Evolutionary conservation across 92 coral and sea anemone species (phyloP).

Genomic region (Paramuricea clavata): DNA sequence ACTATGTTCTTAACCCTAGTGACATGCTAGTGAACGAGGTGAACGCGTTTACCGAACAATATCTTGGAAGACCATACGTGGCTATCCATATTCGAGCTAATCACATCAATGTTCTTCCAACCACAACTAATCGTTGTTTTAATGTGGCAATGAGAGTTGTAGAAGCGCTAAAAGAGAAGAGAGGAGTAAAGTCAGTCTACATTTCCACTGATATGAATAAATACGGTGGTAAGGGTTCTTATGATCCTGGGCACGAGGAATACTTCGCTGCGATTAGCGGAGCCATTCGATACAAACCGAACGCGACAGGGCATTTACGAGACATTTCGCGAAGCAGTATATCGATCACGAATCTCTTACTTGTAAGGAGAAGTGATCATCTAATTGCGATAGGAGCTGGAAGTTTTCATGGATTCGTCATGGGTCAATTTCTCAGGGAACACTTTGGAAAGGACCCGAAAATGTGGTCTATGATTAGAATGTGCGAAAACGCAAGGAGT

Average conservation of each 20-base stretch:
- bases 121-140: neutral
- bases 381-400: neutral
- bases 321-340: neutral
- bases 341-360: neutral
- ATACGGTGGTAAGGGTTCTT: neutral
- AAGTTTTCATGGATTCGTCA: neutral
- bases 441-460: neutral
- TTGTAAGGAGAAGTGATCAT: neutral
- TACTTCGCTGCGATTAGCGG: neutral
- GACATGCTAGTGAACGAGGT: slow-evolving; percentile 1
- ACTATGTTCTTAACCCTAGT: neutral
- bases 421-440: neutral
- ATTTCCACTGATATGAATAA: neutral
- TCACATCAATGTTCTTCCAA: neutral
- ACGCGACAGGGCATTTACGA: neutral
- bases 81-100: neutral
- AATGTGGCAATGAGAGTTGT: neutral
- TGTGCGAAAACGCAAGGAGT: neutral
- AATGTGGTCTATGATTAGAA: neutral
- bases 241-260: neutral
- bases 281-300: neutral
- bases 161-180: neutral
- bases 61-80: neutral
- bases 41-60: neutral
- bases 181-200: neutral